Evolutionary conservation across 1,140 invertebrate species (phyloP), one percentile per base, ranked within the genome.

Genomic region (Drosophila persimilis): DNA sequence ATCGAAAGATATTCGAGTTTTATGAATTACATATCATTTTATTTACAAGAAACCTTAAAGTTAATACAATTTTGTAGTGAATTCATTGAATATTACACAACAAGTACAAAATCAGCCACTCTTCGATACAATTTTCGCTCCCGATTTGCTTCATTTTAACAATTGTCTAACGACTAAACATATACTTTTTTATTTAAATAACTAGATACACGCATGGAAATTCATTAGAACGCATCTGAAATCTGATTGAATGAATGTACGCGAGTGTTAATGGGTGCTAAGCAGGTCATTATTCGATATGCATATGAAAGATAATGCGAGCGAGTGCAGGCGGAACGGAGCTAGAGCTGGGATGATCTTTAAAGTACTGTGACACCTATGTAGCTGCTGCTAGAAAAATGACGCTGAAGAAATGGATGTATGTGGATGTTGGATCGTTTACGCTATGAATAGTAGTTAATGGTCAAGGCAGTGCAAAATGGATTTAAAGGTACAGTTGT

Each of bases 151-250:
- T 75, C 55, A 59, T 53, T 80, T 80, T 65, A 83, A 90, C 88
- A 90, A 90, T 90, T 90, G 86, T 90, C 86, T 90, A 90, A 90
- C 72, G 86, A 90, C 86, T 90, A 90, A 90, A 85, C 66, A 79
- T 88, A 79, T 77, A 70, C 73, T 24, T 70, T 70, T 85, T 86
- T 86, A 90, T 86, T 90, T 90, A 90, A 90, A 90, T 90, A 90
- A 90, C 86, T 90, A 90, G 86, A 90, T 90, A 90, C 86, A 90
- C 86, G 83, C 83, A 79, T 88, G 83, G 79, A 83, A 88, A 88
- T 88, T 79, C 83, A 88, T 86, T 79, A 83, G 78, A 88, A 79
- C 79, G 78, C 78, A 76, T 70, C 35, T 39, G 35, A 78, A 77
- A 80, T 50, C 71, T 64, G 72, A 77, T 77, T 88, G 66, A 83